Base-by-base conservation (phyloP, 2,797 vertebrate genomes). In the Tapirus indicus region DNA sequence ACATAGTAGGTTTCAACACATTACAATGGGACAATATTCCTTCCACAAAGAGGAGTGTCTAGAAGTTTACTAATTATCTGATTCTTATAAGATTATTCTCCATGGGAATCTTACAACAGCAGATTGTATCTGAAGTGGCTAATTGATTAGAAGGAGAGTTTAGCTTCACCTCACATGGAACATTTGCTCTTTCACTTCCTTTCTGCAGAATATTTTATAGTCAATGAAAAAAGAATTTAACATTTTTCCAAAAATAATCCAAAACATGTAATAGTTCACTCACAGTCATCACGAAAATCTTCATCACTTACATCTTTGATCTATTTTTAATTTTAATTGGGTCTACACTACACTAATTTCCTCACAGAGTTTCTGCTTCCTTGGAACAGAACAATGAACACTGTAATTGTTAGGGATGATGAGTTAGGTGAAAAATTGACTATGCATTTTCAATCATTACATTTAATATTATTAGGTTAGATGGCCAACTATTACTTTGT, bases 211-310 rank as follows among this genome's bases (percentile, higher is more conserved):
- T 60, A 68, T 72, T 91, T 80, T 87, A 83, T 7, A 82, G 32
- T 16, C 68, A 74, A 86, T 8, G 35, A 79, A 94, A 96, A 38
- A 11, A 71, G 9, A 87, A 35, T 64, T 29, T 72, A 84, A 62
- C 27, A 72, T 29, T 49, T 96, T 77, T 92, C 29, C 66, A 91
- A 38, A 92, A 66, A 87, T 93, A 92, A 96, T 69, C 58, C 35
- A 64, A 72, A 92, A 84, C 11, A 27, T 32, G 11, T 64, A 25
- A 41, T 79, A 29, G 13, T 79, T 54, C 78, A 47, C 52, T 91
- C 29, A 86, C 7, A 72, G 35, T n/a, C 7, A 87, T 44, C 35
- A 71, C 2, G 12, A 80, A 47, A 71, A 68, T 60, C 20, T 93
- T 90, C 21, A 21, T 44, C 12, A 83, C 44, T 58, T 52, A 78